A percentile compares a stretch with the other conserved stretches of the same genome.
phyloP scores from a whole-genome alignment of 2,888 invertebrate genomes.

The Lasioglossum marginatum region DNA sequence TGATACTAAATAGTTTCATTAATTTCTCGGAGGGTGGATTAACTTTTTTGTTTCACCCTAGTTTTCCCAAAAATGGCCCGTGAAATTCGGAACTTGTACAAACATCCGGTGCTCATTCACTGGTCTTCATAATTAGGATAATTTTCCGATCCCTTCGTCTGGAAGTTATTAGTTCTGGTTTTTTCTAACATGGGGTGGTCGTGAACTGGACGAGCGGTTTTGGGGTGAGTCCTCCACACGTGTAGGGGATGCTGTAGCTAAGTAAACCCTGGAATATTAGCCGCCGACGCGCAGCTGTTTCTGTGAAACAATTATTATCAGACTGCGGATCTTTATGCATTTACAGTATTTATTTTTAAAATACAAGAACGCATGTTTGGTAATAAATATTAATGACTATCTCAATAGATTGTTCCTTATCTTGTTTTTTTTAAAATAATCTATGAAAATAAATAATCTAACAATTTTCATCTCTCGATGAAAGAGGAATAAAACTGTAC shows the following conservation, averaged over 20 bases:
- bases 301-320: not conserved
- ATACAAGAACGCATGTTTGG: too few relatives aligned
- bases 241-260: not conserved
- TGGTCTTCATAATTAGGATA: not conserved
- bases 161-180: slow-evolving; percentile 11
- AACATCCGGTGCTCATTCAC: slow-evolving; percentile 1
- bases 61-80: not conserved
- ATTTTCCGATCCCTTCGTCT: slow-evolving; percentile 13
- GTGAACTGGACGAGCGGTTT: not conserved
- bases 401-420: too few relatives aligned
- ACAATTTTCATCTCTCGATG: not conserved
- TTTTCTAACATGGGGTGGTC: not conserved
- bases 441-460: too few relatives aligned
- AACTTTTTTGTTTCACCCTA: not conserved
- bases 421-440: too few relatives aligned
- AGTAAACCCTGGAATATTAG: not conserved
- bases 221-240: not conserved
- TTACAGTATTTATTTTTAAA: too few relatives aligned
- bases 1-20: not conserved
- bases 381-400: too few relatives aligned
- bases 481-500: not conserved
- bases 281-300: not conserved
- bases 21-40: not conserved
- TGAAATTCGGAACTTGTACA: slow-evolving; percentile 6
- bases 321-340: too few relatives aligned